A percentile compares a stretch with the other conserved stretches of the same genome.
These are phyloP conservation scores for Yoshiicerus persimilis DNA, from an alignment of 1,140 invertebrate genomes.

Conservation along the genomic window DNA sequence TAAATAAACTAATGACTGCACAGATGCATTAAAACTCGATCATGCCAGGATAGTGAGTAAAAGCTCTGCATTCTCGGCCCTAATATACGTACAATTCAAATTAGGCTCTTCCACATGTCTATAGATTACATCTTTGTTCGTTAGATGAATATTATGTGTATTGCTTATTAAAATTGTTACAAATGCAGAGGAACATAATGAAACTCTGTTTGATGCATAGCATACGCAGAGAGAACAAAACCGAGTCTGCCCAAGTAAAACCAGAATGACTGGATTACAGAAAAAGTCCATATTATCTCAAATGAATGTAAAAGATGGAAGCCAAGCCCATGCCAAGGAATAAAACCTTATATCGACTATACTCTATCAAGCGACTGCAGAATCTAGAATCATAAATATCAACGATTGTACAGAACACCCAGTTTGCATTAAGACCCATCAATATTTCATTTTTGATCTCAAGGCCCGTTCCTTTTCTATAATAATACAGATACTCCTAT, in stretches of 20 bases:
- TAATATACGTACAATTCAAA: background rate
- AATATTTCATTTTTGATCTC: slow-evolving; percentile 11
- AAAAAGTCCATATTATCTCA: background rate
- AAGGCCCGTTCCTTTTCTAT: background rate
- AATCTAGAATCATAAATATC: slow-evolving; percentile 14
- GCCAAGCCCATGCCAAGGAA: background rate
- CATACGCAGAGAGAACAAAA: background rate
- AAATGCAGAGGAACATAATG: background rate
- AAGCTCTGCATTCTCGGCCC: background rate
- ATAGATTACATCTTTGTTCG: background rate
- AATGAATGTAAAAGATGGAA: background rate
- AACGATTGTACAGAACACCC: slow-evolving; percentile 15
- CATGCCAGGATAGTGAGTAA: background rate
- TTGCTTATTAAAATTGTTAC: slow-evolving; percentile 9
- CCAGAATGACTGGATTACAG: slow-evolving; percentile 6
- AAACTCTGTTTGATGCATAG: background rate
- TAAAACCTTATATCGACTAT: background rate
- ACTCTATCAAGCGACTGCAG: background rate
- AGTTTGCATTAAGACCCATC: slow-evolving; percentile 10
- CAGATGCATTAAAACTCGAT: background rate
- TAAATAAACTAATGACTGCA: background rate
- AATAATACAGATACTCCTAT: background rate
- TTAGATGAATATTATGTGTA: background rate
- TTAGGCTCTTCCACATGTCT: background rate
- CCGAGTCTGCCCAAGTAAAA: background rate